Percentiles rank a stretch among this genome's conserved stretches.
phyloP scores from a whole-genome alignment of 2,113 vertebrate genomes.

The Malaclemys terrapin region DNA sequence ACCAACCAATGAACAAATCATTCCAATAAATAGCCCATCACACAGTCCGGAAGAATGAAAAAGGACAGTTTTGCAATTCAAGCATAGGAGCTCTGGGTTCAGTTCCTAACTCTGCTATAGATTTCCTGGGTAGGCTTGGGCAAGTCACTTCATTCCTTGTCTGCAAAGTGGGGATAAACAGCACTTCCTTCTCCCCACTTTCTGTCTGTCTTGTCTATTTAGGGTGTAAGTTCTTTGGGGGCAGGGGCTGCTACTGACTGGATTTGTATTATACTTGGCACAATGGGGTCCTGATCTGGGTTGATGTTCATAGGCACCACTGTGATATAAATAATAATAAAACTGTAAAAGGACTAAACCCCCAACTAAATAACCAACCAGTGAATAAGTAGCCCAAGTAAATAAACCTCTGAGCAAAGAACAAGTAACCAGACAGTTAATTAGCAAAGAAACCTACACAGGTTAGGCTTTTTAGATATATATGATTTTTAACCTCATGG shows the following conservation, averaged over 20 bases:
- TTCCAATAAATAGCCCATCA: background rate
- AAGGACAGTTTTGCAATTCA: fast-evolving
- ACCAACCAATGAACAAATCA: background rate
- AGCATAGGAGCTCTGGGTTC: background rate
- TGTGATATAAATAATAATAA: background rate
- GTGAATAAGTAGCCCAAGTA: background rate
- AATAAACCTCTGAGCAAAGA: background rate
- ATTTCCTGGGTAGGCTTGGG: background rate
- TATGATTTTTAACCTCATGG: background rate
- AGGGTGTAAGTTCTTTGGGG: background rate
- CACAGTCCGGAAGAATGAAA: background rate
- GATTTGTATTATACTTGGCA: background rate
- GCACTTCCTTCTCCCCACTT: background rate
- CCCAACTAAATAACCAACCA: background rate
- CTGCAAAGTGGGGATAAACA: background rate
- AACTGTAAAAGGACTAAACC: background rate
- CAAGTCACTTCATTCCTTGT: background rate
- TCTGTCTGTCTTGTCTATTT: background rate
- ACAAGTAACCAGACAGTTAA: background rate
- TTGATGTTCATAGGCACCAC: background rate
- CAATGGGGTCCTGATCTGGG: background rate
- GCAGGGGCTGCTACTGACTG: background rate
- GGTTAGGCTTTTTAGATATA: background rate
- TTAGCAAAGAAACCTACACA: too few relatives aligned
- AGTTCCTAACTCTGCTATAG: background rate